These are phyloP conservation scores for Daktulosphaira vitifoliae DNA, from an alignment of 1,140 invertebrate genomes.

Conservation along the genomic window DNA sequence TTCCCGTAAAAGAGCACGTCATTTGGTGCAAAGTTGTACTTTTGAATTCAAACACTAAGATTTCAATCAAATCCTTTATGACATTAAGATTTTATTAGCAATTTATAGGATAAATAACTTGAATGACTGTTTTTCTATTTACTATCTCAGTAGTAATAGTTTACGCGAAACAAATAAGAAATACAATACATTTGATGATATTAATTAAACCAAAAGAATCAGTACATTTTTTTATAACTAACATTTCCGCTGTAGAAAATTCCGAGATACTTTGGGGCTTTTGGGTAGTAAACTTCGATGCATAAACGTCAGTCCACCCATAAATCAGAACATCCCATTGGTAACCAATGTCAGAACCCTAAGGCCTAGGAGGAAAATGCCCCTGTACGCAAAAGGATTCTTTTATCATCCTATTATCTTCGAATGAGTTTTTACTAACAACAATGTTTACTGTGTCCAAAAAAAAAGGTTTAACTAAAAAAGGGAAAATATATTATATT, in stretches of 20 bases:
- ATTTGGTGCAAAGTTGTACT: no score
- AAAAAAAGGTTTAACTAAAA: no score
- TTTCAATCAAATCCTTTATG: no score
- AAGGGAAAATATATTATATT: no score
- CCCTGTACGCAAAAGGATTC: slow-evolving; percentile 7
- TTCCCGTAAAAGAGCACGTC: no score
- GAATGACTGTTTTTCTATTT: no score
- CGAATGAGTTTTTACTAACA: background rate
- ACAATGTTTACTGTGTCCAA: background rate
- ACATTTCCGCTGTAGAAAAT: background rate
- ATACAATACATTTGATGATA: slow-evolving; percentile 3
- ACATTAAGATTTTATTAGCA: no score
- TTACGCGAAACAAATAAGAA: no score
- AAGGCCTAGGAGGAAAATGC: background rate
- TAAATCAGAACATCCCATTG: slow-evolving; percentile 21
- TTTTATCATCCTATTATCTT: slow-evolving; percentile 25
- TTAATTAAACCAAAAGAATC: slow-evolving; percentile 17
- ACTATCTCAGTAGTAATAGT: no score
- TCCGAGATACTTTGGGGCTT: background rate
- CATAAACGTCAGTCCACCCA: background rate
- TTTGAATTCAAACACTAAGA: no score
- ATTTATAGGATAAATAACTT: no score
- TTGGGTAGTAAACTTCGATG: slow-evolving; percentile 14
- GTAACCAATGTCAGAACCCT: slow-evolving; percentile 2
- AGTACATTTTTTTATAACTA: slow-evolving; percentile 12